Conservation (phyloP, 2,888 invertebrate species). For the Agriopis marginaria region DNA sequence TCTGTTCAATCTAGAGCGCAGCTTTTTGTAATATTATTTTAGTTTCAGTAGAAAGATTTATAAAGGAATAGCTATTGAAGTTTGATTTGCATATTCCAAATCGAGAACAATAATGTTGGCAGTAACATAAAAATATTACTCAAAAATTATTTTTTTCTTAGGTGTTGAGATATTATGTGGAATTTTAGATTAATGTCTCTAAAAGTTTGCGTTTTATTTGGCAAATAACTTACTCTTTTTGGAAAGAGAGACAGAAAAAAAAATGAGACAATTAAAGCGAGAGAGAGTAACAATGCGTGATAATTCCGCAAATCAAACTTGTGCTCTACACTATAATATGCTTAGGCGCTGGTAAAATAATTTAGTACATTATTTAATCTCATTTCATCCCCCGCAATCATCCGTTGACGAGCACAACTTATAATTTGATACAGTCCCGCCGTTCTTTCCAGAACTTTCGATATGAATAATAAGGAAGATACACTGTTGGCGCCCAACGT, state of each 20-base stretch:
- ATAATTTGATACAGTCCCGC: conserved; percentile 73
- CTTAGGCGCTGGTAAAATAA: background rate
- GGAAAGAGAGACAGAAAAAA: no score
- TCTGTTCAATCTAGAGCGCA: conserved; percentile 1
- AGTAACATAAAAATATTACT: no score
- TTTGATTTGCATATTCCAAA: no score
- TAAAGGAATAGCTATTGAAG: background rate
- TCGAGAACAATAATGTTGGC: background rate
- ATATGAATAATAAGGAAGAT: conserved; percentile 74
- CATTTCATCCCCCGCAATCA: conserved; percentile 19
- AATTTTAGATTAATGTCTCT: no score
- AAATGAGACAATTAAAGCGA: no score
- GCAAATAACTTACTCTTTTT: no score
- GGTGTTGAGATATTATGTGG: no score
- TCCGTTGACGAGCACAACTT: conserved; percentile 63
- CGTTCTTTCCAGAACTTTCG: conserved; percentile 68
- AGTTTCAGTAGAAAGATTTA: background rate
- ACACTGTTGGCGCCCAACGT: conserved; percentile 68
- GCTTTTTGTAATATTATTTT: no score
- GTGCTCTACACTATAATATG: background rate
- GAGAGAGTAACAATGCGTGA: no score
- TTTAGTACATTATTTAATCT: conserved; percentile 23
- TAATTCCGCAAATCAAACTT: no score
- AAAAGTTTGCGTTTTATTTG: no score
- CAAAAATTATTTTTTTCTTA: no score